These are phyloP conservation scores for Microtus richardsoni DNA, from an alignment of 2,113 vertebrate species.

Conservation along the genomic window DNA sequence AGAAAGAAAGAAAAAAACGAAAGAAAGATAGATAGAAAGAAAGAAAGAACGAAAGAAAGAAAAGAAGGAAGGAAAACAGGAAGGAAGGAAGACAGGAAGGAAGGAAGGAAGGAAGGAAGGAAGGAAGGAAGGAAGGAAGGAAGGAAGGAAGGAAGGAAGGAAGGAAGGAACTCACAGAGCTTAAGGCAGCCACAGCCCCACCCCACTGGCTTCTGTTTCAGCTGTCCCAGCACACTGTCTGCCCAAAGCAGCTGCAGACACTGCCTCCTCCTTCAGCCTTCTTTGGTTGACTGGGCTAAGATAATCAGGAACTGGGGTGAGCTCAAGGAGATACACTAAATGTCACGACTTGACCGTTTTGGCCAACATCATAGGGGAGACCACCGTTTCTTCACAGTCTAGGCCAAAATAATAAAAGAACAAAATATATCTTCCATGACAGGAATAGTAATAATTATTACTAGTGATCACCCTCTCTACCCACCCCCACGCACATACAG, in stretches of 20 bases:
- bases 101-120: not conserved
- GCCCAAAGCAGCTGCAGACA: constrained; percentile 71
- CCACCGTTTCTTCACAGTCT: not conserved
- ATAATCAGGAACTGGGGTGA: constrained; percentile 1
- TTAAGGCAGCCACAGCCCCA: constrained; percentile 69
- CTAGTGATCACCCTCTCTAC: not conserved
- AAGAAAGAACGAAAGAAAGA: too few relatives aligned
- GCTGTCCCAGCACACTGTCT: constrained; percentile 76
- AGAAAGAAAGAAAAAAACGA: not conserved
- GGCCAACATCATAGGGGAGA: not conserved
- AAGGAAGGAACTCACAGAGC: constrained; percentile 6
- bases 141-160: too few relatives aligned
- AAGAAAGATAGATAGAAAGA: constrained; percentile 4
- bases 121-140: not conserved
- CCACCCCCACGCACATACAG: not conserved
- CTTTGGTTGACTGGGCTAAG: not conserved
- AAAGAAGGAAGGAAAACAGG: too few relatives aligned
- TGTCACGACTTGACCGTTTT: constrained; percentile 29
- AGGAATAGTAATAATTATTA: not conserved
- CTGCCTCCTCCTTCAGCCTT: constrained; percentile 54
- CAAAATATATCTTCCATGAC: constrained; percentile 1
- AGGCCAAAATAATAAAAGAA: constrained; percentile 33
- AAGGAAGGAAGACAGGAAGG: constrained; percentile 15
- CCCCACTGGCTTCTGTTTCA: constrained; percentile 76
- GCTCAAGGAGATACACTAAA: not conserved